These are phyloP conservation scores for Meliscaeva auricollis DNA, from an alignment of 2,888 invertebrate species.

Conservation along the genomic window DNA sequence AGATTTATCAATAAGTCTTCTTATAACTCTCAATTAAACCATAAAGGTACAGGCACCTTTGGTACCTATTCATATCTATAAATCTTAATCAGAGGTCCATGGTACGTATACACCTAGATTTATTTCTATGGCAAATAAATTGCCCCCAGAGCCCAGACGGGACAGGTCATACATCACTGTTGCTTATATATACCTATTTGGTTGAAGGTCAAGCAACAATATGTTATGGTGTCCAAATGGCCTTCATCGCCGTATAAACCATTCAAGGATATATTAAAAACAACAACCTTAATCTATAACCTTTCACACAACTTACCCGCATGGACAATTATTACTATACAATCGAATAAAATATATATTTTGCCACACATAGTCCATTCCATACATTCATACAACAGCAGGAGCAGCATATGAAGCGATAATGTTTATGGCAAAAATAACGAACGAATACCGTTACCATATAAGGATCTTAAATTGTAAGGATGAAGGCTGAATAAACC, in stretches of 20 bases:
- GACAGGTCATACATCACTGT: background rate
- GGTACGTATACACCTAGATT: background rate
- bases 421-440: slow-evolving; percentile 47
- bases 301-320: slow-evolving; percentile 47
- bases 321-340: slow-evolving; percentile 45
- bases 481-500: slow-evolving; percentile 1
- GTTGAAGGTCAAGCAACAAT: slow-evolving; percentile 51
- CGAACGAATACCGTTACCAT: slow-evolving; percentile 6
- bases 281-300: slow-evolving; percentile 51
- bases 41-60: background rate
- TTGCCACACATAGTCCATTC: too few relatives aligned
- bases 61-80: background rate
- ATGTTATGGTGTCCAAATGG: slow-evolving; percentile 25
- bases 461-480: background rate
- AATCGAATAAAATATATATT: slow-evolving; percentile 11
- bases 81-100: slow-evolving; percentile 6
- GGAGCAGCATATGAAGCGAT: slow-evolving; percentile 39
- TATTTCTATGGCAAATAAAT: slow-evolving; percentile 51
- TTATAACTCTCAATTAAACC: slow-evolving; percentile 11
- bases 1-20: background rate
- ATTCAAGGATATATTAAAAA: slow-evolving; percentile 29
- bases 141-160: background rate
- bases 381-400: background rate
- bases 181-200: background rate
- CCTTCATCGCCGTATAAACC: slow-evolving; percentile 3